Conservation (phyloP, 1,140 invertebrate genomes). For the fruit fly (Drosophila melanogaster) region Release_6_plus_ISO1_MT NT_033779.5:18641001-18641500, state of each 20-base stretch:
- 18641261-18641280: constrained; percentile 62
- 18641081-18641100: constrained; percentile 55
- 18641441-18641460: constrained; percentile 49
- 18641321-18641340: constrained; percentile 58
- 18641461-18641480: constrained; percentile 71
- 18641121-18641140: constrained; percentile 49
- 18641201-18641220: constrained; percentile 68
- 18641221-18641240: constrained; percentile 68
- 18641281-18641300: constrained; percentile 43
- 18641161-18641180: constrained; percentile 35
- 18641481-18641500: constrained; percentile 39
- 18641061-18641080: constrained; percentile 46
- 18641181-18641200: constrained; percentile 40
- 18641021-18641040: constrained; percentile 51
- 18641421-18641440: constrained; percentile 35
- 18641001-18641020: constrained; percentile 17
- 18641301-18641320: constrained; percentile 41
- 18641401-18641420: constrained; percentile 52
- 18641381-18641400: constrained; percentile 19
- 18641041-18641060: constrained; percentile 41
- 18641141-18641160: constrained; percentile 43
- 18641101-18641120: constrained; percentile 46
- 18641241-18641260: constrained; percentile 73
- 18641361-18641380: constrained; percentile 51
- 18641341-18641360: constrained; percentile 44